Conservation (phyloP, 2,113 vertebrate genomes). For the Urocolius indicus region DNA sequence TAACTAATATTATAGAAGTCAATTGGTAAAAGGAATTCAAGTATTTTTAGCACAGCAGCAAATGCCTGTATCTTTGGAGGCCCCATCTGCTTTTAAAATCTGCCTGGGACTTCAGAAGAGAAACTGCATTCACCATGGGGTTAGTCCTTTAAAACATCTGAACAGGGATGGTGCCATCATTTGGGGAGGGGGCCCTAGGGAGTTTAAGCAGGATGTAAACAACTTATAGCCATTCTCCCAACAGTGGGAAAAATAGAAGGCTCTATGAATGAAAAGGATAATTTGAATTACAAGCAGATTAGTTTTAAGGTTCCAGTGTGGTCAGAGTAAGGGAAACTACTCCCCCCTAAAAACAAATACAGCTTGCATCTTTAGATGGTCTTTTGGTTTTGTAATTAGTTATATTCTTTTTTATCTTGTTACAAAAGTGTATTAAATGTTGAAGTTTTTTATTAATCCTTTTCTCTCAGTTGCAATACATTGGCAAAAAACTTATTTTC, state of each 20-base stretch:
- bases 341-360: neutral
- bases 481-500: neutral
- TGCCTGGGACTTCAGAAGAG: neutral
- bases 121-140: neutral
- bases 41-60: neutral
- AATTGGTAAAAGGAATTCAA: neutral
- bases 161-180: neutral
- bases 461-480: neutral
- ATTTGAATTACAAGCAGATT: slow-evolving; percentile 60
- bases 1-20: neutral
- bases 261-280: neutral
- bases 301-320: neutral
- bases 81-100: neutral
- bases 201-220: slow-evolving; percentile 60
- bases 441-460: neutral
- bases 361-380: neutral
- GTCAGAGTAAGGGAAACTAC: neutral
- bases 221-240: slow-evolving; percentile 19
- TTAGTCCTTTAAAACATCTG: neutral
- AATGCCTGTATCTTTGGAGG: neutral
- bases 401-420: neutral
- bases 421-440: neutral
- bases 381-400: neutral
- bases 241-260: neutral
- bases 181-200: neutral